phyloP scores from a whole-genome alignment of 1,140 invertebrate genomes.

The Drosophila lacertosa region DNA sequence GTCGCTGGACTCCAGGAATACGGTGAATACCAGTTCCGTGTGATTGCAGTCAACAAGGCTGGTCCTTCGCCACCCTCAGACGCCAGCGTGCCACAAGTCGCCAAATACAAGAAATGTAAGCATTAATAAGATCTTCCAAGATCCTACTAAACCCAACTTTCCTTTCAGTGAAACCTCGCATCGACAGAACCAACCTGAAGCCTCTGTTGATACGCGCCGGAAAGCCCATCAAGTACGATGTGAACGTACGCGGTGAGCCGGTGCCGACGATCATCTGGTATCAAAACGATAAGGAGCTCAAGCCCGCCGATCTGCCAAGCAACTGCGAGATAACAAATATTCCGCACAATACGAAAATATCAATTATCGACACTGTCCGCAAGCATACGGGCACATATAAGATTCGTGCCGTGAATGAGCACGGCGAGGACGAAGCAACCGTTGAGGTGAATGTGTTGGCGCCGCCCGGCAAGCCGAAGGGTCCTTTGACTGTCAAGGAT shows the following conservation, averaged over 20 bases:
- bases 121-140: too few species aligned
- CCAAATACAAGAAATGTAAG: slow-evolving; percentile 95
- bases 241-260: slow-evolving; percentile 97
- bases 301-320: slow-evolving; percentile 85
- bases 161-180: slow-evolving; percentile 93
- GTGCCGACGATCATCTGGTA: slow-evolving; percentile 96
- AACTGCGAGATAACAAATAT: slow-evolving; percentile 94
- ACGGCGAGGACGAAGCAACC: slow-evolving; percentile 96
- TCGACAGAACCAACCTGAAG: slow-evolving; percentile 97
- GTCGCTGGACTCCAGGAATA: slow-evolving; percentile 95
- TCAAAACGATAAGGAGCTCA: slow-evolving; percentile 85
- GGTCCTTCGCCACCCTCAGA: slow-evolving; percentile 97
- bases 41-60: slow-evolving; percentile 98
- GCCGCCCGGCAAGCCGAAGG: slow-evolving; percentile 92
- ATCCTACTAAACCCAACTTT: background rate
- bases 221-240: slow-evolving; percentile 95
- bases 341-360: slow-evolving; percentile 97
- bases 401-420: slow-evolving; percentile 95
- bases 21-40: slow-evolving; percentile 96
- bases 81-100: slow-evolving; percentile 95
- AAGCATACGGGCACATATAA: slow-evolving; percentile 95
- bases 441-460: slow-evolving; percentile 96
- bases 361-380: slow-evolving; percentile 92
- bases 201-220: slow-evolving; percentile 95
- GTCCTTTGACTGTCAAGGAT: slow-evolving; percentile 96